These are phyloP conservation scores for Hystrix brachyura DNA, from an alignment of 2,113 vertebrate species.

Conservation along the genomic window DNA sequence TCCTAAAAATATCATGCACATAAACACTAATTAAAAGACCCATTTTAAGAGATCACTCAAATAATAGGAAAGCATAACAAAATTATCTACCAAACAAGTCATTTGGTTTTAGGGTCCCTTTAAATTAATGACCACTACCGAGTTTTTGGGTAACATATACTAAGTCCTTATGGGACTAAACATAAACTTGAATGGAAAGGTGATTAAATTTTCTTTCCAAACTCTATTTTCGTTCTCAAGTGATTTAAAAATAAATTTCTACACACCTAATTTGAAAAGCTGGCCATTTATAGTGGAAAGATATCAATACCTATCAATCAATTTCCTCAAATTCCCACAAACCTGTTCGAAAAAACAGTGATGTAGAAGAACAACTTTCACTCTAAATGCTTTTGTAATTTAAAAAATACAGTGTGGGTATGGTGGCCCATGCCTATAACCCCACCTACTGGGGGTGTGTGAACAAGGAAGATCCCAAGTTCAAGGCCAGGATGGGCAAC, in stretches of 20 bases:
- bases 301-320: neutral
- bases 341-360: neutral
- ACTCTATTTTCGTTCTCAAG: slow-evolving; percentile 37
- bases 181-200: neutral
- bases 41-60: slow-evolving; percentile 5
- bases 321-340: neutral
- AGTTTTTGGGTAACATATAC: no score
- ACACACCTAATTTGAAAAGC: slow-evolving; percentile 43
- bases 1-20: slow-evolving; percentile 37
- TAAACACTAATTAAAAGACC: slow-evolving; percentile 26
- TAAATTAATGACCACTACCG: neutral
- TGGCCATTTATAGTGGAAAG: neutral
- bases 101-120: neutral
- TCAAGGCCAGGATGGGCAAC: no score
- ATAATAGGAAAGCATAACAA: slow-evolving; percentile 19
- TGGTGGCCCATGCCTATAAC: no score
- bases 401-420: neutral
- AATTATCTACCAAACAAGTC: neutral
- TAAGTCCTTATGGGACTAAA: no score
- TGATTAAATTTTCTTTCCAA: slow-evolving; percentile 46
- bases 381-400: neutral
- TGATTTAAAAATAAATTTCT: slow-evolving; percentile 42
- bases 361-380: neutral
- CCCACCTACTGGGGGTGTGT: no score
- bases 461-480: no score